These are phyloP conservation scores for Carlito syrichta DNA, from an alignment of 2,113 vertebrate species.

Conservation along the genomic window DNA sequence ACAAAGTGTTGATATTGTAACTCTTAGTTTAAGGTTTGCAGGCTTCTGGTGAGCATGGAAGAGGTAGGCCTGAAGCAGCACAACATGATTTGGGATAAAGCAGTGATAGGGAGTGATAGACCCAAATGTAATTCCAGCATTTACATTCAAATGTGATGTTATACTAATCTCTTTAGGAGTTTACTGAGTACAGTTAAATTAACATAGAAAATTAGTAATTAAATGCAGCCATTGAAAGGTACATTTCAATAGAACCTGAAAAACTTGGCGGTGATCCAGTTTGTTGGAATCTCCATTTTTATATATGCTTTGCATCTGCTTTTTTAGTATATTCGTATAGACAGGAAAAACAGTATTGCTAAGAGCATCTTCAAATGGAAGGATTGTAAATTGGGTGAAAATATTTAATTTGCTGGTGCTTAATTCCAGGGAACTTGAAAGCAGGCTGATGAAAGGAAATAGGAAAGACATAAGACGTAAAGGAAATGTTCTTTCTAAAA, in stretches of 20 bases:
- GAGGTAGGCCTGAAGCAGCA: background rate
- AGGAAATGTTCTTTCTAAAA: background rate
- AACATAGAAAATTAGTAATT: constrained; percentile 34
- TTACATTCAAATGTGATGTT: constrained; percentile 41
- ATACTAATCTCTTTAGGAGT: constrained; percentile 23
- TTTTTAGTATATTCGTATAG: background rate
- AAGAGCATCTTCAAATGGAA: background rate
- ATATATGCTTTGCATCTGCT: background rate
- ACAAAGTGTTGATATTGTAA: background rate
- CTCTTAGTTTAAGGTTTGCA: background rate
- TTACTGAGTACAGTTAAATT: constrained; percentile 50
- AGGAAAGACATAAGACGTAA: background rate
- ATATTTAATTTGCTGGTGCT: constrained; percentile 5
- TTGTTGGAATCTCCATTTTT: background rate
- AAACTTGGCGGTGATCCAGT: background rate
- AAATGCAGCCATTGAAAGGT: background rate
- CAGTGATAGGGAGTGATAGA: background rate
- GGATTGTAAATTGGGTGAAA: background rate
- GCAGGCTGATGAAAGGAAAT: background rate
- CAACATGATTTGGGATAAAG: background rate
- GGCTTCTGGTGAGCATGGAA: background rate
- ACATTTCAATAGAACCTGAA: background rate
- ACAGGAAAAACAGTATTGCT: background rate
- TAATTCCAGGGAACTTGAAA: background rate
- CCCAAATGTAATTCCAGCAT: background rate